phyloP scores from a whole-genome alignment of 2,113 vertebrate species.

The Genyomyrus donnyi region DNA sequence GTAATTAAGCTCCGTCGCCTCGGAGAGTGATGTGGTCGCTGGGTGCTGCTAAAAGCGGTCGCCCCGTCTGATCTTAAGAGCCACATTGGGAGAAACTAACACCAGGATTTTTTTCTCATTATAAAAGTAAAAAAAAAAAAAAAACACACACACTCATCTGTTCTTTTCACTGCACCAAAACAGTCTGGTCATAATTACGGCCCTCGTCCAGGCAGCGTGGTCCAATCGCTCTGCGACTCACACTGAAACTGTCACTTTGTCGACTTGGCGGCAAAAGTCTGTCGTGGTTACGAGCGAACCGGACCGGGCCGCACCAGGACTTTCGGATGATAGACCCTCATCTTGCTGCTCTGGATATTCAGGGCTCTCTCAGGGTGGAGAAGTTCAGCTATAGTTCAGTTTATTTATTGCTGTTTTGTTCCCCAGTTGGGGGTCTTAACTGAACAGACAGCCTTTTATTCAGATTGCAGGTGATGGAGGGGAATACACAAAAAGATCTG shows the following conservation, averaged over 20 bases:
- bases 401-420: neutral
- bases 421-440: neutral
- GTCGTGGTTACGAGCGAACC: neutral
- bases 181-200: conserved; percentile 6
- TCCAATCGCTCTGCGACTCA: neutral
- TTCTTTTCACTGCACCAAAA: neutral
- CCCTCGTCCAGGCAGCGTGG: neutral
- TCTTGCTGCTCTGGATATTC: neutral
- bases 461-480: neutral
- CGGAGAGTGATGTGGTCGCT: neutral
- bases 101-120: neutral
- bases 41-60: neutral
- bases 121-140: neutral
- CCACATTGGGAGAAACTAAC: conserved; percentile 1
- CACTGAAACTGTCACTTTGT: neutral
- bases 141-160: neutral
- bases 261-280: neutral
- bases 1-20: neutral
- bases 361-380: neutral
- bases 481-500: neutral
- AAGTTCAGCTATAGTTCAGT: neutral
- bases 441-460: conserved; percentile 2
- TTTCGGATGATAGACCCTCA: neutral
- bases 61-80: neutral
- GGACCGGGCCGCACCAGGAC: neutral